Conservation (phyloP, 2,888 invertebrate species). For the Gerris lacustris region DNA sequence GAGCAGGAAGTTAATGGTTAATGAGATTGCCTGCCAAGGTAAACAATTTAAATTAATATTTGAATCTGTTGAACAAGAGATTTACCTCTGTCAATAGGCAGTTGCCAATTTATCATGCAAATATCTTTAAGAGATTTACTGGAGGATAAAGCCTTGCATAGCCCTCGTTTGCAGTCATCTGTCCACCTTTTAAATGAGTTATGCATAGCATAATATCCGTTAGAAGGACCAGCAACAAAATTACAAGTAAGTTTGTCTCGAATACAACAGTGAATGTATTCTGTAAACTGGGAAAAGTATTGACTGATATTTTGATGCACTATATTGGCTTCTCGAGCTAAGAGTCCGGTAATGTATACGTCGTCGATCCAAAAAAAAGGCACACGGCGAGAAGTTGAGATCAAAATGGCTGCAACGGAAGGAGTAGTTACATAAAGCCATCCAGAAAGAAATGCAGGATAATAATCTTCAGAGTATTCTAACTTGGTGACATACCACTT, state of each 20-base stretch:
- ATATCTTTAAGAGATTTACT: slow-evolving; percentile 44
- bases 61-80: slow-evolving; percentile 13
- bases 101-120: slow-evolving; percentile 43
- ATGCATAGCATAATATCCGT: slow-evolving; percentile 56
- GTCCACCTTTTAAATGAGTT: slow-evolving; percentile 51
- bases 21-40: no score
- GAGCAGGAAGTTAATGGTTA: no score
- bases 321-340: slow-evolving; percentile 49
- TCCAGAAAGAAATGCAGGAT: slow-evolving; percentile 68
- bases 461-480: slow-evolving; percentile 49
- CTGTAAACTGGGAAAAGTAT: slow-evolving; percentile 57
- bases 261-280: slow-evolving; percentile 62
- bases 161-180: slow-evolving; percentile 45
- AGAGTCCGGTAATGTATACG: slow-evolving; percentile 68
- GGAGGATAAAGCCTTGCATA: slow-evolving; percentile 42
- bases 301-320: slow-evolving; percentile 45
- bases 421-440: slow-evolving; percentile 71
- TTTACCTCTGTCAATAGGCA: slow-evolving; percentile 25
- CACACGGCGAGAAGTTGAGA: slow-evolving; percentile 43
- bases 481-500: slow-evolving; percentile 66
- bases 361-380: slow-evolving; percentile 88
- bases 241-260: slow-evolving; percentile 51
- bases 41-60: slow-evolving; percentile 3
- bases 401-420: slow-evolving; percentile 46
- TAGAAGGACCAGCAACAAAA: slow-evolving; percentile 61